These are phyloP conservation scores for Spisula solida DNA, from an alignment of 2,888 invertebrate genomes.

Conservation along the genomic window DNA sequence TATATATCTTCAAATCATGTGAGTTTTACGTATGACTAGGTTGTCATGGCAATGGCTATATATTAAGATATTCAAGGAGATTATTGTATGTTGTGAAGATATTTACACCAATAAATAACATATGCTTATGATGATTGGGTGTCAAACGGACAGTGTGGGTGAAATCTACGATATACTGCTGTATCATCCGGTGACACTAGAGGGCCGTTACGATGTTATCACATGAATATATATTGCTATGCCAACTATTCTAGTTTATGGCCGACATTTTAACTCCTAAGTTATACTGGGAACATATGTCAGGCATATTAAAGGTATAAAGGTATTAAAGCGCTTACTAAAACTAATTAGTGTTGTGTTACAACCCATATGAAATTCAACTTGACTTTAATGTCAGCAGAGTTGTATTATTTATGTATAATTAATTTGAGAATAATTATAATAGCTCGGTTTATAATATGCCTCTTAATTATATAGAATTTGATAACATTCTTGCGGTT, in stretches of 20 bases:
- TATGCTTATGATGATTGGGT: not conserved
- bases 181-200: too few species aligned
- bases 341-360: not conserved
- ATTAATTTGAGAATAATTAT: constrained; percentile 3
- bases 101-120: not conserved
- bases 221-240: not conserved
- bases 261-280: not conserved
- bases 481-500: too few species aligned
- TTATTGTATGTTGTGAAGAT: not conserved
- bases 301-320: not conserved
- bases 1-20: too few species aligned
- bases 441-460: not conserved
- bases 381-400: not conserved
- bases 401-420: not conserved
- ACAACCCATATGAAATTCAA: not conserved
- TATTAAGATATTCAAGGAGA: not conserved
- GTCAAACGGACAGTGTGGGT: not conserved
- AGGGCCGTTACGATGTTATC: not conserved
- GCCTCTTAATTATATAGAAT: too few species aligned
- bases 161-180: too few species aligned
- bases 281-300: not conserved
- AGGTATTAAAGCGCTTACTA: not conserved
- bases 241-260: not conserved
- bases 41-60: too few species aligned
- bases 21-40: too few species aligned